These are phyloP conservation scores for Drosophila pectinifera DNA, from an alignment of 1,140 invertebrate species.

Conservation along the genomic window DNA sequence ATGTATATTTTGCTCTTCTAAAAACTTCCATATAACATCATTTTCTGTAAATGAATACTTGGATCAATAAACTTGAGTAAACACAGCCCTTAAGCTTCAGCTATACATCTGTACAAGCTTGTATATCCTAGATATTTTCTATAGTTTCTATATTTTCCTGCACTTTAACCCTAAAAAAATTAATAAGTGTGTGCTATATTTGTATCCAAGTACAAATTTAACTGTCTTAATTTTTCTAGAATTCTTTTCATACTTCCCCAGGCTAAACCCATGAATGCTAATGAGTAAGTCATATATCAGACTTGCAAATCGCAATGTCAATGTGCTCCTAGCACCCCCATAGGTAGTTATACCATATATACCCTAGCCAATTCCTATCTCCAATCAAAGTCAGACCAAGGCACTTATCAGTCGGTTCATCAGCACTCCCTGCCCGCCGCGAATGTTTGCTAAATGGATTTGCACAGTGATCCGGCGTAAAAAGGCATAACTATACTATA, in stretches of 20 bases:
- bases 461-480: constrained; percentile 43
- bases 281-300: constrained; percentile 36
- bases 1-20: not conserved
- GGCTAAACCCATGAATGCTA: constrained; percentile 27
- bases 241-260: constrained; percentile 4
- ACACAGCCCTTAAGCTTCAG: too few relatives aligned
- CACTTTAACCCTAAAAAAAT: too few relatives aligned
- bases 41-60: too few relatives aligned
- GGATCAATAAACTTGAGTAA: too few relatives aligned
- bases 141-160: too few relatives aligned
- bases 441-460: constrained; percentile 68
- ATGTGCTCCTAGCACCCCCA: constrained; percentile 34
- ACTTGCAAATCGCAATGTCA: constrained; percentile 56
- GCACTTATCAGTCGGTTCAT: constrained; percentile 44
- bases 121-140: too few relatives aligned
- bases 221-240: not conserved
- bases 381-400: constrained; percentile 44
- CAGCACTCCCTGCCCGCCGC: constrained; percentile 16
- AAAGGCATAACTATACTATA: constrained; percentile 22
- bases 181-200: constrained; percentile 7
- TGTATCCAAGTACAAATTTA: constrained; percentile 5
- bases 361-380: constrained; percentile 11
- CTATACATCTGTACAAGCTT: too few relatives aligned
- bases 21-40: too few relatives aligned
- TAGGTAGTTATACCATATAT: constrained; percentile 5